Evolutionary conservation across 2,797 vertebrate species (phyloP).

Genomic region (Enteromius unitaeniatus): DNA sequence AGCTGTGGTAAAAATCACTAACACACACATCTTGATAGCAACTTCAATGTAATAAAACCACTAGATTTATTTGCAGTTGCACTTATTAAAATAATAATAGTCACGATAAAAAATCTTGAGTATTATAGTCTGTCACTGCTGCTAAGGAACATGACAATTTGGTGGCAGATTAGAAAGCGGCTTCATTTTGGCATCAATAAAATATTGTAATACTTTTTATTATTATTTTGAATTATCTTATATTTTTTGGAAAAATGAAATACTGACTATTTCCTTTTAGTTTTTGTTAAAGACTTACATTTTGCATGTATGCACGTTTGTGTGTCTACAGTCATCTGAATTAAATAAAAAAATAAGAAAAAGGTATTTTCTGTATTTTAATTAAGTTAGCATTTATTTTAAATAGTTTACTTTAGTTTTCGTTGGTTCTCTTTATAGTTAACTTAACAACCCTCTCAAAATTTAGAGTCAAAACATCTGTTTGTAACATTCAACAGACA

Average conservation of each 20-base stretch:
- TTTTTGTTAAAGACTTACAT: not conserved
- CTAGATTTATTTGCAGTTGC: not conserved
- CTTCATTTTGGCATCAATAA: not conserved
- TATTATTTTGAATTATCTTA: not conserved
- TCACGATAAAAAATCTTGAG: not conserved
- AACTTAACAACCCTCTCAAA: not conserved
- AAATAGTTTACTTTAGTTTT: not conserved
- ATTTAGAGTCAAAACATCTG: not conserved
- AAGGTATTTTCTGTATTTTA: not conserved
- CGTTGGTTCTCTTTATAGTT: not conserved
- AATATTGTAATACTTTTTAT: not conserved
- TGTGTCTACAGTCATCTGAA: not conserved
- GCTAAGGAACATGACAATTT: conserved; percentile 3
- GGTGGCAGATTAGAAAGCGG: not conserved
- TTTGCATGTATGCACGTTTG: not conserved
- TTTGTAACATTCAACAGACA: conserved; percentile 4
- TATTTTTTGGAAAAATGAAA: not conserved
- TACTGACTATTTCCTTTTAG: not conserved
- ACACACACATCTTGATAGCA: not conserved
- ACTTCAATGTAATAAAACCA: not conserved
- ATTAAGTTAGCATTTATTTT: not conserved
- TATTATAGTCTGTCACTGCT: not conserved
- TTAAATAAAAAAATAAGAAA: not conserved
- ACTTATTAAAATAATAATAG: not conserved
- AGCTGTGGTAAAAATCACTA: not conserved